phyloP scores from a whole-genome alignment of 2,797 vertebrate genomes.

The Allobates femoralis region DNA sequence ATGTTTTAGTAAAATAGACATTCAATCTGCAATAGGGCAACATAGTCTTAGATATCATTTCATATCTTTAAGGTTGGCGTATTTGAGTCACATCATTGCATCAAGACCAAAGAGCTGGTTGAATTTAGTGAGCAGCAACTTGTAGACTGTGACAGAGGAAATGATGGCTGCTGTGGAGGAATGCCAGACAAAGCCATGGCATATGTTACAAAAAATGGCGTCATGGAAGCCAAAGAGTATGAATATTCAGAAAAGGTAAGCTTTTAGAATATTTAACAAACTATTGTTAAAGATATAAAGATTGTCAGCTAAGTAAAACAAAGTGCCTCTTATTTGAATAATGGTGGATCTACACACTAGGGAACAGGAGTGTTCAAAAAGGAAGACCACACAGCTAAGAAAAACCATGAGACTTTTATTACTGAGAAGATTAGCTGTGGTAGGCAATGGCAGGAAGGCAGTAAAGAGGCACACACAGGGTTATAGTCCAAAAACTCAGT shows the following conservation, averaged over 20 bases:
- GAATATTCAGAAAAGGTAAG: slow-evolving; percentile 47
- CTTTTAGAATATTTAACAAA: background rate
- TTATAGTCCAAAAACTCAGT: too few species aligned
- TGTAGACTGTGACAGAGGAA: slow-evolving; percentile 41
- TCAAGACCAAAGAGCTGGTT: slow-evolving; percentile 7
- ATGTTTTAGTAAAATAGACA: too few species aligned
- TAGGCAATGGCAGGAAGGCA: too few species aligned
- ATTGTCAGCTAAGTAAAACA: background rate
- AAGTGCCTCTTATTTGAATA: background rate
- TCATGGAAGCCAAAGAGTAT: slow-evolving; percentile 52
- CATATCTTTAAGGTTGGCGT: slow-evolving; percentile 46
- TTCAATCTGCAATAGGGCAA: too few species aligned
- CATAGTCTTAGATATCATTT: background rate
- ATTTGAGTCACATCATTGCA: slow-evolving; percentile 38
- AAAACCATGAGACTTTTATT: too few species aligned
- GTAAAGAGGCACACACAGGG: too few species aligned
- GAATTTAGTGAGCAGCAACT: slow-evolving; percentile 50
- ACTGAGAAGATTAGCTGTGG: too few species aligned
- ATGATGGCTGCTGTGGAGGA: slow-evolving; percentile 47
- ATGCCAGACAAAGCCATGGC: background rate
- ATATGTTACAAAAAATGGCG: slow-evolving; percentile 7
- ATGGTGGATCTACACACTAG: too few species aligned
- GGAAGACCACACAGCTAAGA: too few species aligned
- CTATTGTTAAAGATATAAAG: background rate
- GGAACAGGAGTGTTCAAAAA: too few species aligned